phyloP scores from a whole-genome alignment of 2,797 vertebrate genomes.

The Telmatherina bonti region DNA sequence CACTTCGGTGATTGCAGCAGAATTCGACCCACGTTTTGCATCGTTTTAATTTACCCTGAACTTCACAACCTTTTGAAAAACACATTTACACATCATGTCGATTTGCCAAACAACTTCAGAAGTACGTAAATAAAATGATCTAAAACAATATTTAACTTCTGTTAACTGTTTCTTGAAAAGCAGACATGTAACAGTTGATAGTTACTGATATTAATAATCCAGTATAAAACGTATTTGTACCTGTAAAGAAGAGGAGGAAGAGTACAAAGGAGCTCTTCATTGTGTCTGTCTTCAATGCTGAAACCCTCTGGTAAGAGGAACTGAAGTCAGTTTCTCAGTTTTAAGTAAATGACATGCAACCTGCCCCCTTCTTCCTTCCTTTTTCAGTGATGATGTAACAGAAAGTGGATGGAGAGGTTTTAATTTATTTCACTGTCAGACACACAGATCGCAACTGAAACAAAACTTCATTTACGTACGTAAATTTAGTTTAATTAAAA shows the following conservation, averaged over 20 bases:
- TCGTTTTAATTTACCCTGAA: rapidly evolving
- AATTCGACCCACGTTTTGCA: not conserved
- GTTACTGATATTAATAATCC: not conserved
- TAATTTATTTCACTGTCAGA: too few relatives aligned
- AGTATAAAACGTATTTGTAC: slow-evolving; percentile 25
- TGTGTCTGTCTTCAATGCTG: not conserved
- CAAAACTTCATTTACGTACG: too few relatives aligned
- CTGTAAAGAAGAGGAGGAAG: slow-evolving; percentile 31
- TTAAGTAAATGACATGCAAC: too few relatives aligned
- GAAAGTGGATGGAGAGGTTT: too few relatives aligned
- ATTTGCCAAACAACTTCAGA: not conserved
- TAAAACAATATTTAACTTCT: not conserved
- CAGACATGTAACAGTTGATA: not conserved
- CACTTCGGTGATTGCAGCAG: not conserved
- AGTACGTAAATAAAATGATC: not conserved
- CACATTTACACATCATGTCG: not conserved
- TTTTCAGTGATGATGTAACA: too few relatives aligned
- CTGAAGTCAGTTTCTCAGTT: not conserved
- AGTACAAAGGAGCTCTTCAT: slow-evolving; percentile 21
- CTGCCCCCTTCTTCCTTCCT: too few relatives aligned
- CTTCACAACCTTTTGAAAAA: not conserved
- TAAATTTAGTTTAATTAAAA: too few relatives aligned
- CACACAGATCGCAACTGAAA: too few relatives aligned
- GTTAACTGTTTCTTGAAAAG: not conserved
- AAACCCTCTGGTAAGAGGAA: not conserved